phyloP scores from a whole-genome alignment of 2,797 vertebrate species.

The Alosa sapidissima region DNA sequence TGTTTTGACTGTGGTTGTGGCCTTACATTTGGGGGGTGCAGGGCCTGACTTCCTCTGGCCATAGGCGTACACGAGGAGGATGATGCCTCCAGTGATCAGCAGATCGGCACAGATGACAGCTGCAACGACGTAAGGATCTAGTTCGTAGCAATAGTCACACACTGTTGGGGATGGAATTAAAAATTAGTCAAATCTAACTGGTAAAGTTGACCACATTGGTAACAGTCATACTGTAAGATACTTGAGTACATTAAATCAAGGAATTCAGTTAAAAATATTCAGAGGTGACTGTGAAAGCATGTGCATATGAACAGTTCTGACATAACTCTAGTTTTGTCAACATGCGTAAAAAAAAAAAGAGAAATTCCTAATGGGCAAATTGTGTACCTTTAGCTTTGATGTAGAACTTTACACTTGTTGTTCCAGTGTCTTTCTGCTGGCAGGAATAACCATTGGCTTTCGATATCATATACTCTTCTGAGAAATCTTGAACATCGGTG shows the following conservation, averaged over 20 bases:
- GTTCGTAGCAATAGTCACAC: conserved; percentile 64
- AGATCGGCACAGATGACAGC: conserved; percentile 40
- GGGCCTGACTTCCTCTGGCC: conserved; percentile 46
- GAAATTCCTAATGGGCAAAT: too few species aligned
- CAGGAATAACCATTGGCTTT: too few species aligned
- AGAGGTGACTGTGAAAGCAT: neutral
- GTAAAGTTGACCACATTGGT: neutral
- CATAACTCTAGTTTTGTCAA: neutral
- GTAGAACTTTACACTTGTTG: neutral
- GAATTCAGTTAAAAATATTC: neutral
- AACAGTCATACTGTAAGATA: neutral
- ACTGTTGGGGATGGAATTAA: conserved; percentile 47
- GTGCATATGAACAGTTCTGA: neutral
- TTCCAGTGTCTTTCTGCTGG: too few species aligned
- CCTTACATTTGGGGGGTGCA: conserved; percentile 53
- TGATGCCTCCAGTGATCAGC: conserved; percentile 44
- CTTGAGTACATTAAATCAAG: neutral
- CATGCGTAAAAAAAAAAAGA: neutral
- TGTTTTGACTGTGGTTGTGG: conserved; percentile 35
- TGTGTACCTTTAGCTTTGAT: conserved; percentile 1
- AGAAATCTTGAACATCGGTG: too few species aligned
- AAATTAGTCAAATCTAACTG: neutral
- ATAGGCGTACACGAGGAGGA: conserved; percentile 55
- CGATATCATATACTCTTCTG: too few species aligned
- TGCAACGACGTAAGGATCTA: fast-evolving